Evolutionary conservation across 2,113 vertebrate species (phyloP).

Genomic region (Piprites chloris): DNA sequence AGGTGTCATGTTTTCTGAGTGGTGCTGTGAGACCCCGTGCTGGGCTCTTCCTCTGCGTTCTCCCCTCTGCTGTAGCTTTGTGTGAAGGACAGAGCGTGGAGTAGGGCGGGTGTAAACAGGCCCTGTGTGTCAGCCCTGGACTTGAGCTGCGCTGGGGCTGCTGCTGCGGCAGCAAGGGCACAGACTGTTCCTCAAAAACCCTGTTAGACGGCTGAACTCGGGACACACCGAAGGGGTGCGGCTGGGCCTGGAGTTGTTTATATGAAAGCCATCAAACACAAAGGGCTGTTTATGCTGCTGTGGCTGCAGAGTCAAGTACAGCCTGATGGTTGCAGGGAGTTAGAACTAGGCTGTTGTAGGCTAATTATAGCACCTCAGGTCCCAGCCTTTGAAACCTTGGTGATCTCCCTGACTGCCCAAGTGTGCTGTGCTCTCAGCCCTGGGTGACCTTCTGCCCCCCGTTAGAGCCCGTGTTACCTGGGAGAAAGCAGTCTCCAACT

Average conservation of each 20-base stretch:
- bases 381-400: not conserved
- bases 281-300: not conserved
- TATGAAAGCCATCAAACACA: not conserved
- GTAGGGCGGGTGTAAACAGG: not conserved
- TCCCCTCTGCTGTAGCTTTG: not conserved
- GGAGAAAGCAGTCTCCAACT: accelerated
- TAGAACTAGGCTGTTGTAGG: not conserved
- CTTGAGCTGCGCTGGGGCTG: not conserved
- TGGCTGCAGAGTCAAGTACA: not conserved
- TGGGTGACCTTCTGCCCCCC: not conserved
- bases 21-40: accelerated
- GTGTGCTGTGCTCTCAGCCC: not conserved
- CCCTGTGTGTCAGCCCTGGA: not conserved
- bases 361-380: not conserved
- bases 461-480: not conserved
- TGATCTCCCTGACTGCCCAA: not conserved
- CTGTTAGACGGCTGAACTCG: not conserved
- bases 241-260: not conserved
- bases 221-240: not conserved
- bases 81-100: not conserved
- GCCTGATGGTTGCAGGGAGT: not conserved
- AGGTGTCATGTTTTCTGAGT: accelerated
- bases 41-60: not conserved
- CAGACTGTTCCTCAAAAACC: not conserved
- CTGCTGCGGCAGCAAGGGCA: not conserved